A percentile compares a stretch with the other conserved stretches of the same genome.
Conservation (phyloP, 2,888 invertebrate genomes). For the Microchrysa polita region DNA sequence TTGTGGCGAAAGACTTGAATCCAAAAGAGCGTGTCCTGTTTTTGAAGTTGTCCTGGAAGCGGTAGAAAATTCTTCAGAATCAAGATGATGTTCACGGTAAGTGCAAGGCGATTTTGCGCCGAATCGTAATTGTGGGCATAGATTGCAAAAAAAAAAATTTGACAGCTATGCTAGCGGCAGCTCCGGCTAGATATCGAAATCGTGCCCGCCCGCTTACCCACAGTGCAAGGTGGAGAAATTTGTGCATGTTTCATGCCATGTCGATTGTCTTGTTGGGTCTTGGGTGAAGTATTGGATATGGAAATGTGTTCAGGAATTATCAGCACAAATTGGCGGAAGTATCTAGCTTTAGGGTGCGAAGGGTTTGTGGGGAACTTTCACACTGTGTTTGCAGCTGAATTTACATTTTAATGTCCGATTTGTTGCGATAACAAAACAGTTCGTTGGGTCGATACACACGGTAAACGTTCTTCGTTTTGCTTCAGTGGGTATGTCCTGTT, state of each 20-base stretch:
- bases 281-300: too few relatives aligned
- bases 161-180: neutral
- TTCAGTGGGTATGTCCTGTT: too few relatives aligned
- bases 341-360: too few relatives aligned
- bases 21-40: neutral
- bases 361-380: neutral
- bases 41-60: neutral
- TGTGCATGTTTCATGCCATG: too few relatives aligned
- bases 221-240: too few relatives aligned
- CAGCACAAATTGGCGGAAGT: too few relatives aligned
- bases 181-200: neutral
- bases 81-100: conserved; percentile 68
- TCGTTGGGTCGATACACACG: too few relatives aligned
- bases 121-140: neutral
- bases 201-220: neutral
- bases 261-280: too few relatives aligned
- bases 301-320: too few relatives aligned
- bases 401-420: neutral
- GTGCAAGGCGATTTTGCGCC: conserved; percentile 47
- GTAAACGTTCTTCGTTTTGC: too few relatives aligned
- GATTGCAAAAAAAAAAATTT: neutral
- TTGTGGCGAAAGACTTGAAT: neutral
- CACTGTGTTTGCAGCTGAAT: neutral
- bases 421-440: neutral
- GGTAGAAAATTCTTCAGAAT: conserved; percentile 26